Percentiles rank a stretch among this genome's conserved stretches.
These are phyloP conservation scores for Carassius auratus DNA, from an alignment of 2,113 vertebrate genomes.

Conservation along the genomic window DNA sequence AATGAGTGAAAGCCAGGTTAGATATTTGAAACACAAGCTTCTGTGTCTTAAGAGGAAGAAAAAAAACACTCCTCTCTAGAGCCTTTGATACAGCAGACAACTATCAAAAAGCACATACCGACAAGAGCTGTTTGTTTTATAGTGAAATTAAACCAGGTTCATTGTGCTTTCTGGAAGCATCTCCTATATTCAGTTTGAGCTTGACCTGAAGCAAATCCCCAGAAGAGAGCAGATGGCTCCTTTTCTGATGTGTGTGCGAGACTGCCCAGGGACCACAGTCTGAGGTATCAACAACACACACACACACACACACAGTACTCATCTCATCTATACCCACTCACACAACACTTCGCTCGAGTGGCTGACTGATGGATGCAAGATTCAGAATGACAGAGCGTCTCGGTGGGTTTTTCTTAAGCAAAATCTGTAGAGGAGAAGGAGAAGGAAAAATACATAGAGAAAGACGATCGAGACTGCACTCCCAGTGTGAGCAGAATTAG, in stretches of 20 bases:
- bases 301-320: constrained; percentile 25
- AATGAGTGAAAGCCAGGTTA: constrained; percentile 41
- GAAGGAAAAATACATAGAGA: constrained; percentile 37
- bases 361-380: constrained; percentile 58
- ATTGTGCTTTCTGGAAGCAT: constrained; percentile 44
- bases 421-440: constrained; percentile 11
- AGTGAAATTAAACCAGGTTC: constrained; percentile 35
- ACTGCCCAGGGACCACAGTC: constrained; percentile 49
- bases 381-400: constrained; percentile 55
- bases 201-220: constrained; percentile 56
- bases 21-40: constrained; percentile 12
- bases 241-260: constrained; percentile 51
- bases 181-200: constrained; percentile 46
- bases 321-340: constrained; percentile 46
- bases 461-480: constrained; percentile 23
- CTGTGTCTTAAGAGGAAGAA: neutral
- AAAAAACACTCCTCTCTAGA: constrained; percentile 5
- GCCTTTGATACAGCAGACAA: constrained; percentile 7
- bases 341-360: constrained; percentile 48
- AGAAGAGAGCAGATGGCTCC: constrained; percentile 56
- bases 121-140: constrained; percentile 13
- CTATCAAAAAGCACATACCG: neutral
- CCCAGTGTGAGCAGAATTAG: constrained; percentile 45
- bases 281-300: constrained; percentile 42
- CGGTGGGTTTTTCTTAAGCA: constrained; percentile 42